phyloP scores from a whole-genome alignment of 2,113 vertebrate genomes.

The Blennius ocellaris region DNA sequence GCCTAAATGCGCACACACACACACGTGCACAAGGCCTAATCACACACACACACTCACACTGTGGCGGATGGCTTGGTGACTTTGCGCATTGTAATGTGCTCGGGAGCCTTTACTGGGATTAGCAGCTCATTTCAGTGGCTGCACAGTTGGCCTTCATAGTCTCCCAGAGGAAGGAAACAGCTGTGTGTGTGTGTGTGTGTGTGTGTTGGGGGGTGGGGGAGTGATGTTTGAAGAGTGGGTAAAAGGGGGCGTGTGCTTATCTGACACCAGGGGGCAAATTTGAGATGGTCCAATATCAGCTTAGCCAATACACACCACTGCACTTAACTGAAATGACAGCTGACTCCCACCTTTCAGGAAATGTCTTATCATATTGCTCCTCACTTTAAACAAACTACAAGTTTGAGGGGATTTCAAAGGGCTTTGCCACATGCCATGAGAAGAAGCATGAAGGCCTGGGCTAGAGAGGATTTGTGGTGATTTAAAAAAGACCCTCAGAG shows the following conservation, averaged over 20 bases:
- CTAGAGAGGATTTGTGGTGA: conserved; percentile 53
- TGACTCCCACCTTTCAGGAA: conserved; percentile 63
- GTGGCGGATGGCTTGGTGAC: conserved; percentile 53
- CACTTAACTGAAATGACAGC: conserved; percentile 71
- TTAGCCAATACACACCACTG: conserved; percentile 73
- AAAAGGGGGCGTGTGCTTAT: conserved; percentile 61
- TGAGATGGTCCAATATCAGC: conserved; percentile 75
- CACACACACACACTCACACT: conserved; percentile 9
- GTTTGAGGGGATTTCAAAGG: conserved; percentile 61
- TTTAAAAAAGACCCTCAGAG: conserved; percentile 53
- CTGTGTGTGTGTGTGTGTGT: conserved; percentile 41
- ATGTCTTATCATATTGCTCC: conserved; percentile 67
- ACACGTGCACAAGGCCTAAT: conserved; percentile 20
- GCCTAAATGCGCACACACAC: conserved; percentile 39
- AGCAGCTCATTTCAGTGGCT: conserved; percentile 81
- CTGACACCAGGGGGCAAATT: conserved; percentile 77
- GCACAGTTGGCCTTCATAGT: conserved; percentile 73
- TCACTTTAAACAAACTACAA: conserved; percentile 71
- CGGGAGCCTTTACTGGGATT: conserved; percentile 78
- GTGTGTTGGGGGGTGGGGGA: background rate
- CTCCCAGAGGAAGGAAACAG: conserved; percentile 72
- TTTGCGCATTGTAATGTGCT: conserved; percentile 73
- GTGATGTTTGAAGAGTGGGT: conserved; percentile 9
- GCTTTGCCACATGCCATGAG: conserved; percentile 46
- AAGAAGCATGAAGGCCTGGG: conserved; percentile 39